phyloP scores from a whole-genome alignment of 2,888 invertebrate genomes.

The Yponomeuta evonymella region DNA sequence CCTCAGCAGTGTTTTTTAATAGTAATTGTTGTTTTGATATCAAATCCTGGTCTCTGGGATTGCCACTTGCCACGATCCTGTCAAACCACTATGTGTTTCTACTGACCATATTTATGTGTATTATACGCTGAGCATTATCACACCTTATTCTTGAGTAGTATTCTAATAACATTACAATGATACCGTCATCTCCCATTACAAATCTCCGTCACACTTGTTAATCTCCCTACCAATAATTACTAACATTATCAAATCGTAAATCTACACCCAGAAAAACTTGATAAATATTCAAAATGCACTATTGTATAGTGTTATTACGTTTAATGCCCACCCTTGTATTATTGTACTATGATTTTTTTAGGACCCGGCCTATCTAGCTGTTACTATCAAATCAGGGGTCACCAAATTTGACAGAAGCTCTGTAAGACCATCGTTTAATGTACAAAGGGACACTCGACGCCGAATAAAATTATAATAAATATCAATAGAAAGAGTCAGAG shows the following conservation, averaged over 20 bases:
- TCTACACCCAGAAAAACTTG: constrained; percentile 40
- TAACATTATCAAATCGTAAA: constrained; percentile 1
- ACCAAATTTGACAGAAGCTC: constrained; percentile 36
- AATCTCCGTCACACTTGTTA: background rate
- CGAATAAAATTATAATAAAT: constrained; percentile 76
- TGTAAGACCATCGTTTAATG: constrained; percentile 64
- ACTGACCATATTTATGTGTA: no score
- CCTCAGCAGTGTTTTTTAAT: no score
- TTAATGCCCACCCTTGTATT: constrained; percentile 47
- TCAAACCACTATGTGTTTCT: no score
- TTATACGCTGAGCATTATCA: no score
- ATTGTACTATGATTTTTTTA: background rate
- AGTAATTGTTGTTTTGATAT: no score
- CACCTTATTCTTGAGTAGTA: no score
- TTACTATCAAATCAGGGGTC: background rate
- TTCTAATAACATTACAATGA: background rate
- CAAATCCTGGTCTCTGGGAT: no score
- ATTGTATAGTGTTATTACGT: constrained; percentile 40
- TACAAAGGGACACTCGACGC: constrained; percentile 61
- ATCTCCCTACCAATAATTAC: background rate
- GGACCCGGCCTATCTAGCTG: background rate
- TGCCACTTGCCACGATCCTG: no score
- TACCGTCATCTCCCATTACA: background rate
- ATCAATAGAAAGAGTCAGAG: constrained; percentile 34
- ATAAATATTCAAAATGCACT: constrained; percentile 56